Evolutionary conservation across 2,888 invertebrate genomes (phyloP), one percentile per base, ranked within the genome.

Genomic region (Hypomecis punctinalis): DNA sequence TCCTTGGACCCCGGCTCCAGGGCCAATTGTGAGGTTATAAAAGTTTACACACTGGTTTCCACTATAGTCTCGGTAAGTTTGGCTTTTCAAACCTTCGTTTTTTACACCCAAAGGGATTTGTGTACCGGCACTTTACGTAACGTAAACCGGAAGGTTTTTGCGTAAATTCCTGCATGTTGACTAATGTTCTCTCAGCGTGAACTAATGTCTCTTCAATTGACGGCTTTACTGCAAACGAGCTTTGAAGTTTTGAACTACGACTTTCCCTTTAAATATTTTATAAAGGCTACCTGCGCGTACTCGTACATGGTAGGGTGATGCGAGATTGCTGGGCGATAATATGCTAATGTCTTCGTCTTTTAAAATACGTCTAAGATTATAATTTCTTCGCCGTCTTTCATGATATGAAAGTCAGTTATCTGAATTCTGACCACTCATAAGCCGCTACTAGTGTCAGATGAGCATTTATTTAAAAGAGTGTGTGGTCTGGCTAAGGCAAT

Each of bases 1-100:
- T 23, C 3, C 23, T 23, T 23, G 3, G 1, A 23, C 23, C 23
- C 23, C 23, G 3, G 3, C 23, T 23, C 23, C 23, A 23, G 23
- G 23, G 23, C 23, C 1, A 23, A 23, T 23, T 3, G 23, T 23
- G 23, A 2, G 23, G 23, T 23, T 23, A 42, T 11, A n/a, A 10
- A 23, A 61, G 43, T 8, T 55, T 8, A 35, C 13, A 13, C 11
- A 52, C 61, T 54, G 66, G 5, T 33, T 55, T 52, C 39, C 46
- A 62, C 48, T 13, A 37, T 42, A 53, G 65, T 61, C 42, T 61
- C 43, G 78, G 80, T 82, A 81, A 85, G 76, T 83, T 86, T 79
- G 79, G 78, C 75, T 80, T 83, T 81, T 72, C 74, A 81, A 83
- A 83, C 81, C 81, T 82, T 80, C 81, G 80, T 81, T 85, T 86